Conservation (phyloP, 2,113 vertebrate genomes). For the Maccullochella peelii region DNA sequence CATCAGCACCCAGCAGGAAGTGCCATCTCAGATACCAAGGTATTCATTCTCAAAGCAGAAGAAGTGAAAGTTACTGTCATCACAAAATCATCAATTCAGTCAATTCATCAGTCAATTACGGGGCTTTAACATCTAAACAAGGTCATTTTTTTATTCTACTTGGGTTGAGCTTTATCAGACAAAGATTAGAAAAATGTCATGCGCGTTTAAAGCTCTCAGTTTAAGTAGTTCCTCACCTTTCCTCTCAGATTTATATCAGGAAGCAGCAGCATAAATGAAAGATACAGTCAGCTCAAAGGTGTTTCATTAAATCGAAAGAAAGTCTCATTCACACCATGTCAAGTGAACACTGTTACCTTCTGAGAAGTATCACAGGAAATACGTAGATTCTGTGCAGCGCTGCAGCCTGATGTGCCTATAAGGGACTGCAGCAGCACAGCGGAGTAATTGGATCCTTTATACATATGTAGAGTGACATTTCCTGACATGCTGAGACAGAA, state of each 20-base stretch:
- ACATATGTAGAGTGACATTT: constrained; percentile 38
- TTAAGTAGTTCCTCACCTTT: neutral
- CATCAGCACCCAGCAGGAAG: constrained; percentile 31
- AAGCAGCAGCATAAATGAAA: neutral
- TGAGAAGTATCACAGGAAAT: constrained; percentile 26
- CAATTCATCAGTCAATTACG: neutral
- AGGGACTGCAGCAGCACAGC: neutral
- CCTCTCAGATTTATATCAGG: neutral
- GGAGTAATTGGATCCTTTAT: constrained; percentile 28
- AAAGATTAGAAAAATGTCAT: neutral
- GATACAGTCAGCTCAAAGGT: neutral
- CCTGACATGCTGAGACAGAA: constrained; percentile 44
- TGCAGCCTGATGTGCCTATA: constrained; percentile 2
- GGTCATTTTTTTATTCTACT: neutral
- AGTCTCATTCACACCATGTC: neutral
- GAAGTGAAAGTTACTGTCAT: neutral
- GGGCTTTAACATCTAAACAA: neutral
- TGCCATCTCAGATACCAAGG: neutral
- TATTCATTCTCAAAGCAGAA: neutral
- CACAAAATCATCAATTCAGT: neutral
- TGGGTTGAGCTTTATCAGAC: neutral
- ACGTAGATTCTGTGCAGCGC: neutral
- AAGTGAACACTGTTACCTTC: neutral
- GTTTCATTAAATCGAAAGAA: neutral
- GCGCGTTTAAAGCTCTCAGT: neutral